These are phyloP conservation scores for Mustela erminea DNA, from an alignment of 2,797 vertebrate genomes.

Conservation along the genomic window DNA sequence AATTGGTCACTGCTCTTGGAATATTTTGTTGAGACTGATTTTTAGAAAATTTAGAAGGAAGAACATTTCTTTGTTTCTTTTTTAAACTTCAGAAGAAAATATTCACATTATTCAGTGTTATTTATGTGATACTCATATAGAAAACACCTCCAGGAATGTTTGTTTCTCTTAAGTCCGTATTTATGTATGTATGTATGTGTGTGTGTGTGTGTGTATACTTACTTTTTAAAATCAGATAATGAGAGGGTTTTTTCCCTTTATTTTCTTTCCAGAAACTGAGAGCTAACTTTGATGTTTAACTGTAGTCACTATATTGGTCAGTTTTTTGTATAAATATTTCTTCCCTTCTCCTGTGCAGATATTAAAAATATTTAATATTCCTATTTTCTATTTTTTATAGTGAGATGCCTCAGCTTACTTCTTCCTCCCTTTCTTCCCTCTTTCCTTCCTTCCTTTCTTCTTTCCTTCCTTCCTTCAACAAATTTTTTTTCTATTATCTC, in stretches of 20 bases:
- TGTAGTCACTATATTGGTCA: not conserved
- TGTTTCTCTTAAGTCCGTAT: not conserved
- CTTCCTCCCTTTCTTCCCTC: not conserved
- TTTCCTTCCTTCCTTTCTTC: no score
- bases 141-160: not conserved
- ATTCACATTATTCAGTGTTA: not conserved
- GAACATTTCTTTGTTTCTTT: not conserved
- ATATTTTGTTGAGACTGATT: not conserved
- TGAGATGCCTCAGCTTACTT: not conserved
- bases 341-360: not conserved
- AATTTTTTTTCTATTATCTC: not conserved
- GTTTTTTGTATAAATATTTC: not conserved
- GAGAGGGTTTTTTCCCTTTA: not conserved
- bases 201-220: no score
- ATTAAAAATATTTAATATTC: not conserved
- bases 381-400: conserved; percentile 7
- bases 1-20: not conserved
- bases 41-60: not conserved
- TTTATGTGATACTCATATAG: not conserved
- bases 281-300: conserved; percentile 2
- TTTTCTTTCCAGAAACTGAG: conserved; percentile 14
- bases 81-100: not conserved
- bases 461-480: not conserved
- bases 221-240: not conserved
- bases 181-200: not conserved